Conservation (phyloP, 53 echinoderm and acorn worm genomes). For the Arbacia lixula region DNA sequence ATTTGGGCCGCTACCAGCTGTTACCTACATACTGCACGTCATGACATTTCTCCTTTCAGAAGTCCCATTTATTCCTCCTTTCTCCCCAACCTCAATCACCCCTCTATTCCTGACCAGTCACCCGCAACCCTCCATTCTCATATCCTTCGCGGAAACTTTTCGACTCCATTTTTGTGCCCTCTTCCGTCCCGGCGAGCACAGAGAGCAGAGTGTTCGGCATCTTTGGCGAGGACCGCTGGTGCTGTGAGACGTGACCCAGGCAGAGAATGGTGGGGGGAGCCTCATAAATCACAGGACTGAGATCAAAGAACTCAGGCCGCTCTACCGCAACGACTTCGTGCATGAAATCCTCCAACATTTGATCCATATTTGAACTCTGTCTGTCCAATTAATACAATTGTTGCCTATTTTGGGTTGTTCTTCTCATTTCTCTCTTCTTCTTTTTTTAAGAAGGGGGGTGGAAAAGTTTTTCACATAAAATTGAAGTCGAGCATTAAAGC, state of each 20-base stretch:
- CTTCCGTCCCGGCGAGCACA: conserved; percentile 11
- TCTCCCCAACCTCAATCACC: conserved; percentile 2
- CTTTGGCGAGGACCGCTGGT: conserved; percentile 1
- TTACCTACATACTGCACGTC: neutral
- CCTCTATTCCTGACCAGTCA: conserved; percentile 1
- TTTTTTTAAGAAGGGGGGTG: no score
- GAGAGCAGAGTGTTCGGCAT: no score
- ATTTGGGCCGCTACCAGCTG: no score
- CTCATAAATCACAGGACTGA: conserved; percentile 43
- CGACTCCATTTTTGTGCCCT: conserved; percentile 24
- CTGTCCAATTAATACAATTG: neutral
- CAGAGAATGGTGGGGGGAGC: neutral
- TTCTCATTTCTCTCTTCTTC: no score
- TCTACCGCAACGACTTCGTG: conserved; percentile 2
- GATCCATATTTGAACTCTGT: conserved; percentile 36
- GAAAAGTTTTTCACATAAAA: no score
- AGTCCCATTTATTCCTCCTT: conserved; percentile 46
- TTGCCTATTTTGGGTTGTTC: no score
- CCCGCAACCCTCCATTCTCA: conserved; percentile 1
- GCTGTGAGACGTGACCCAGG: neutral
- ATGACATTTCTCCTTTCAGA: neutral
- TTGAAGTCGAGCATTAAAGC: no score
- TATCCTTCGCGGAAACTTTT: conserved; percentile 19
- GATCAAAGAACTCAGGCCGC: conserved; percentile 31
- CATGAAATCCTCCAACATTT: conserved; percentile 16